Evolutionary conservation across 2,797 vertebrate genomes (phyloP), one percentile per base, ranked within the genome.

Genomic region (Hafferia zeledoni): DNA sequence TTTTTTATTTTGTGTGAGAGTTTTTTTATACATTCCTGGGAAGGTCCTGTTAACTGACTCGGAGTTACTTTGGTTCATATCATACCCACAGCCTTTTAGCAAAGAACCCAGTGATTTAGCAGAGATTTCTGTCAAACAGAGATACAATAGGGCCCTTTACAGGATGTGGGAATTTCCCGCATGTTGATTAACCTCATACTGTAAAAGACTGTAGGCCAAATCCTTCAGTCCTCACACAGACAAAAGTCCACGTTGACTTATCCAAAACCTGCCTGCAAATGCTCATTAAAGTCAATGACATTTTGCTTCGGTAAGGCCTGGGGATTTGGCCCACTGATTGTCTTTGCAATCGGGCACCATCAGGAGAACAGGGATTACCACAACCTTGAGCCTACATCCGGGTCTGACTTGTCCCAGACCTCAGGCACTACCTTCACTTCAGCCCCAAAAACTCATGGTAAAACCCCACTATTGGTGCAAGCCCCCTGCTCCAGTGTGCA

Each of bases 191-290:
- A 93, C 90, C 91, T 41, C 7, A 0, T 95, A 93, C 93, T 90
- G 94, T 94, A 92, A 96, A 90, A 93, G 91, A 83, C 76, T 1
- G 1, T 74, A 89, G 89, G 57, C 78, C 92, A 95, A 94, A 96
- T 90, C 93, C 95, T 80, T 92, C 92, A 31, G 78, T 89, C 83
- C 87, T 90, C 81, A 39, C 0, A 0, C 78, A 89, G 92, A 95
- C 92, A 95, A 93, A 95, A 94, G 93, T 95, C 81, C 90, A 92
- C 90, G 74, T 12, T 80, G 94, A 92, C 92, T 95, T 95, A 87
- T 2, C 78, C 3, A 0, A 89, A 94, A 95, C 50, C 89, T 88
- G 87, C 87, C 85, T 59, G 85, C 91, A 53, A 94, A 92, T 1
- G 52, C 91, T 95, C 89, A 92, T 96, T 95, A 84, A 89, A 95